These are phyloP conservation scores for Mus spretus DNA, from an alignment of 2,797 vertebrate species.

Conservation along the genomic window DNA sequence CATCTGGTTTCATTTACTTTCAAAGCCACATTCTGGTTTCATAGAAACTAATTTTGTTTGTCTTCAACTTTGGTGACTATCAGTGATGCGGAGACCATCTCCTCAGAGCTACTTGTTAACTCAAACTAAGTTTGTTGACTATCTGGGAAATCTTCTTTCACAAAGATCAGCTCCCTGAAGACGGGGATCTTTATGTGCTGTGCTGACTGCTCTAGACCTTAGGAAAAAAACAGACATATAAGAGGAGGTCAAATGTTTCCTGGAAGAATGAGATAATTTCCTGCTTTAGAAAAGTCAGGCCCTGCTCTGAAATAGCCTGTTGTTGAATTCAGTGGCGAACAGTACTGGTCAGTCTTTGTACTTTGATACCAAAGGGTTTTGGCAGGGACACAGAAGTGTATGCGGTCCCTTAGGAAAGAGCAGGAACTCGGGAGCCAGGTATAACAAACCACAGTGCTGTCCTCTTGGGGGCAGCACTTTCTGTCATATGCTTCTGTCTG, in stretches of 20 bases:
- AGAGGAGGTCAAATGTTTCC: constrained; percentile 26
- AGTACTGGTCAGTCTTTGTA: not conserved
- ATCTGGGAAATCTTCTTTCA: not conserved
- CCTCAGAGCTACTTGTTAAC: not conserved
- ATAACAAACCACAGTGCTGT: not conserved
- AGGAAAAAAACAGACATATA: not conserved
- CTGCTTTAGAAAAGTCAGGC: constrained; percentile 13
- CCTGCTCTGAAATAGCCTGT: not conserved
- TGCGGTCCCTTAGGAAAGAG: not conserved
- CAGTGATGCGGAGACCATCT: not conserved
- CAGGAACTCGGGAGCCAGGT: not conserved
- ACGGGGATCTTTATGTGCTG: not conserved
- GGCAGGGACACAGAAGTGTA: not conserved
- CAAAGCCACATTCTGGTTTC: constrained; percentile 34
- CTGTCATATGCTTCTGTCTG: not conserved
- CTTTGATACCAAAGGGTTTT: not conserved
- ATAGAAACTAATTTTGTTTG: constrained; percentile 42
- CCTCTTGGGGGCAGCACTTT: not conserved
- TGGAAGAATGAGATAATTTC: constrained; percentile 39
- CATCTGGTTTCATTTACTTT: constrained; percentile 14
- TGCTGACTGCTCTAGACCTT: not conserved
- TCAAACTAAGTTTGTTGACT: not conserved
- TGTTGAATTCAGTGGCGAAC: not conserved
- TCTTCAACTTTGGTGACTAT: not conserved
- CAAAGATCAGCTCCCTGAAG: not conserved